Base-by-base conservation (phyloP, 2,888 invertebrate genomes). In the Uloborus plumipes region DNA sequence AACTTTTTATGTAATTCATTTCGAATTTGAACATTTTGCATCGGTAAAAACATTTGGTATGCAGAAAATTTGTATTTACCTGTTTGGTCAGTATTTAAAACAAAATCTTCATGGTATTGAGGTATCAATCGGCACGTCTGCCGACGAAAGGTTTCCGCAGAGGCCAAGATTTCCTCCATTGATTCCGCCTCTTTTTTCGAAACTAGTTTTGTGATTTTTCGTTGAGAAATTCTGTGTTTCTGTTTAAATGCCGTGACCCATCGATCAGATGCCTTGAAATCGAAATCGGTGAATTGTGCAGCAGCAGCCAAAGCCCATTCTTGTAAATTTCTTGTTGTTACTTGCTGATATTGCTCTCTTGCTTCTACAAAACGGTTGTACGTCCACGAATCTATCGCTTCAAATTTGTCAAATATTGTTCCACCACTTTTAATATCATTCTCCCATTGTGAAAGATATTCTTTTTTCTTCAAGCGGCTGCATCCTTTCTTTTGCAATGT, bases 221-320 rank as follows among this genome's bases (percentile, higher is more conserved):
- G 53, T 53, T 53, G n/a, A n/a, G 16, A 53, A 16, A 53, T 53
- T 53, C 15, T 53, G 53, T n/a, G n/a, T 53, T 53, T 53, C n/a
- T 53, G 15, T 53, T 53, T n/a, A 6, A 53, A 53, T 53, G 53
- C 53, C 6, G 53, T 53, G n/a, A 15, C 53, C 15, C 53, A 15
- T 53, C 16, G 16, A 53, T 53, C 53, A 15, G 16, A 16, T 6
- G 15, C n/a, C 6, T n/a, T 53, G 53, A 15, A 53, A 16, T 53
- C 3, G 3, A 53, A n/a, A 26, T 26, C 26, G 2, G 4, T 26
- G 4, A 26, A 26, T 26, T 2, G 26, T 26, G 26, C 2, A 26
- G 26, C 26, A 26, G 26, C 26, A 26, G 26, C 26, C 26, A 26
- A 26, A 2, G 4, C 26, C 26, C 26, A 26, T 26, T 26, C 2